A percentile compares a stretch with the other conserved stretches of the same genome.
Evolutionary conservation across 2,888 invertebrate species (phyloP).

Genomic region (Timandra comae): DNA sequence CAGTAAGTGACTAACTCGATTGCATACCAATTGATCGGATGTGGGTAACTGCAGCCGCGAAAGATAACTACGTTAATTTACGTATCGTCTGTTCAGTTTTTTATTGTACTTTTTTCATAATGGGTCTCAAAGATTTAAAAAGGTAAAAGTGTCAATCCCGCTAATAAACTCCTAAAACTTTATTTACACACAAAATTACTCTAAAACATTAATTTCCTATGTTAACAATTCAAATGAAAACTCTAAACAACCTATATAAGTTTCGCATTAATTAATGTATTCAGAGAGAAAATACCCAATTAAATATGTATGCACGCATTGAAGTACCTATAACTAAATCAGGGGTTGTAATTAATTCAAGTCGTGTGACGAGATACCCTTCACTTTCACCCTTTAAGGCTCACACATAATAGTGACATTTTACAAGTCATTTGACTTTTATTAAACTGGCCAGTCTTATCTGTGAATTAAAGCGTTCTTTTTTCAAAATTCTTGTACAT

Average conservation of each 20-base stretch:
- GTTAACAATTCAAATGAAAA: neutral
- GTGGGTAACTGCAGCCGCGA: neutral
- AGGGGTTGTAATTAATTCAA: constrained; percentile 2
- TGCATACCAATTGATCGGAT: neutral
- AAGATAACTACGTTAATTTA: neutral
- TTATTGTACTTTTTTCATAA: no score
- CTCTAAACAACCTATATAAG: neutral
- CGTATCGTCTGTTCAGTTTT: no score
- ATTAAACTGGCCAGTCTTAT: no score
- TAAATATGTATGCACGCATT: neutral
- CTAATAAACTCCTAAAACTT: no score
- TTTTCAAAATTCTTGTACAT: no score
- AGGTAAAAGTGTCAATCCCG: no score
- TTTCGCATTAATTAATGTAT: neutral
- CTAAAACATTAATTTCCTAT: neutral
- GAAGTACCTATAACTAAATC: neutral
- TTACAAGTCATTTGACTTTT: no score
- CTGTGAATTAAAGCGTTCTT: no score
- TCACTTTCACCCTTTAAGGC: no score
- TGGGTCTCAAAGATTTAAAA: no score
- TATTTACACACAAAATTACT: neutral
- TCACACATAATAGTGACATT: no score
- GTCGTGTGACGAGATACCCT: neutral
- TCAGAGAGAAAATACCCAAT: neutral
- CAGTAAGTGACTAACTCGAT: neutral